A percentile compares a stretch with the other conserved stretches of the same genome.
phyloP scores from a whole-genome alignment of 2,113 vertebrate species.

The Axis porcinus region DNA sequence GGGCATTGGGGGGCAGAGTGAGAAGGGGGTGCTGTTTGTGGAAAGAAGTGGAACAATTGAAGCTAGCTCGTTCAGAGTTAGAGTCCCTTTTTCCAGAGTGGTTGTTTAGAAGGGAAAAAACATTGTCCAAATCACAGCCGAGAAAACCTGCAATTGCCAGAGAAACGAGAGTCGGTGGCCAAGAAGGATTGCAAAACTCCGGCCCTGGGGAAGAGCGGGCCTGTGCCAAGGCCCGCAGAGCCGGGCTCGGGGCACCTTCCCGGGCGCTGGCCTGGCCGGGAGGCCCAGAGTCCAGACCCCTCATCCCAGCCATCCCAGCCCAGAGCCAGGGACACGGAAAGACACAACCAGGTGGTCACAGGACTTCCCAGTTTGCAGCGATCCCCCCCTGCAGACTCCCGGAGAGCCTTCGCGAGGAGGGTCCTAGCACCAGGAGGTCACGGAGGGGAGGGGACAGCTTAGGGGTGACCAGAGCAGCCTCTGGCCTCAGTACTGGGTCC shows the following conservation, averaged over 20 bases:
- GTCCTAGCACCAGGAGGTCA: background rate
- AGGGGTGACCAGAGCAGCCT: rapidly evolving
- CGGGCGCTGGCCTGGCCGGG: background rate
- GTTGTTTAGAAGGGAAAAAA: constrained; percentile 64
- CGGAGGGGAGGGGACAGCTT: rapidly evolving
- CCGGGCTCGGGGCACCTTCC: background rate
- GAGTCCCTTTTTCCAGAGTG: background rate
- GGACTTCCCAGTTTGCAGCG: background rate
- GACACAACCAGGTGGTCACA: background rate
- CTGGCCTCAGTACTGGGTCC: background rate
- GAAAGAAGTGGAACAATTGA: constrained; percentile 8
- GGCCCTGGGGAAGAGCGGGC: background rate
- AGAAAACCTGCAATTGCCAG: constrained; percentile 61
- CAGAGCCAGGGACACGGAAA: rapidly evolving
- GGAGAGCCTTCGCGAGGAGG: background rate
- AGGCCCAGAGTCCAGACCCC: background rate
- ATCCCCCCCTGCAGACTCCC: rapidly evolving
- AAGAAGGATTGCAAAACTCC: constrained; percentile 55
- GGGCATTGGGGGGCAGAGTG: background rate
- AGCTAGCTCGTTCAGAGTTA: background rate
- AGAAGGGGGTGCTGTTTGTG: background rate
- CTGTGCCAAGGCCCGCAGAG: background rate
- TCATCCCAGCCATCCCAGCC: background rate
- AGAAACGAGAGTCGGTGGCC: constrained; percentile 13
- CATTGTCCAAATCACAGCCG: constrained; percentile 21